Conservation (phyloP, 2,888 invertebrate genomes). For the Palloptera scutellata region DNA sequence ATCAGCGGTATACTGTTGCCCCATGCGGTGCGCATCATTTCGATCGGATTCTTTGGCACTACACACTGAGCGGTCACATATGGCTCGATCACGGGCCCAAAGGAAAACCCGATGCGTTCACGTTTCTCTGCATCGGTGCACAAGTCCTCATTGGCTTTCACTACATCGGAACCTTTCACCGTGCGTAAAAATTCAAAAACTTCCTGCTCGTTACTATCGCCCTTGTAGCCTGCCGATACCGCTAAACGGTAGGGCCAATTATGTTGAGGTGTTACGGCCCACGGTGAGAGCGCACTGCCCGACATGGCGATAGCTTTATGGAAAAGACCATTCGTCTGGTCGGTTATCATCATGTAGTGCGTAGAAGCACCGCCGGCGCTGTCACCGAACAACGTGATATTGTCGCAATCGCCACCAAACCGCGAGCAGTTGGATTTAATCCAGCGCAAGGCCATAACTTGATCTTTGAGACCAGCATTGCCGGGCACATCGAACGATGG, state of each 20-base stretch:
- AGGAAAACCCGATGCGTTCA: conserved; percentile 60
- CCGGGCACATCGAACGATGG: conserved; percentile 66
- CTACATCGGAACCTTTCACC: conserved; percentile 55
- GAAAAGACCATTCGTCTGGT: conserved; percentile 63
- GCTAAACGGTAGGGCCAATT: conserved; percentile 61
- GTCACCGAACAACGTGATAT: conserved; percentile 67
- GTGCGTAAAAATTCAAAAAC: conserved; percentile 60
- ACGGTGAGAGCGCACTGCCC: conserved; percentile 58
- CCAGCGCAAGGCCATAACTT: conserved; percentile 67
- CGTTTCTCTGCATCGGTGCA: conserved; percentile 58
- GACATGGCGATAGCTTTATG: conserved; percentile 63
- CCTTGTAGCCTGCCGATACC: conserved; percentile 55
- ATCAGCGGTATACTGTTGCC: conserved; percentile 61
- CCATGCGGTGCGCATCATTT: conserved; percentile 62
- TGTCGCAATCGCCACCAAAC: conserved; percentile 67
- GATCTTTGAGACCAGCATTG: conserved; percentile 68
- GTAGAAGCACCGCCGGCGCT: conserved; percentile 67
- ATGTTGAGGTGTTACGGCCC: conserved; percentile 59
- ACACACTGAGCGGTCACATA: conserved; percentile 58
- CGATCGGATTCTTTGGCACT: conserved; percentile 57
- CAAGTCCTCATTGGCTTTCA: conserved; percentile 55
- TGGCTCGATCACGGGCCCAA: conserved; percentile 63
- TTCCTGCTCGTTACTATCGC: conserved; percentile 53
- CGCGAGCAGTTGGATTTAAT: conserved; percentile 66
- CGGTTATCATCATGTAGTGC: conserved; percentile 66